Conservation (phyloP, 2,113 vertebrate genomes). For the Muntiacus reevesi region DNA sequence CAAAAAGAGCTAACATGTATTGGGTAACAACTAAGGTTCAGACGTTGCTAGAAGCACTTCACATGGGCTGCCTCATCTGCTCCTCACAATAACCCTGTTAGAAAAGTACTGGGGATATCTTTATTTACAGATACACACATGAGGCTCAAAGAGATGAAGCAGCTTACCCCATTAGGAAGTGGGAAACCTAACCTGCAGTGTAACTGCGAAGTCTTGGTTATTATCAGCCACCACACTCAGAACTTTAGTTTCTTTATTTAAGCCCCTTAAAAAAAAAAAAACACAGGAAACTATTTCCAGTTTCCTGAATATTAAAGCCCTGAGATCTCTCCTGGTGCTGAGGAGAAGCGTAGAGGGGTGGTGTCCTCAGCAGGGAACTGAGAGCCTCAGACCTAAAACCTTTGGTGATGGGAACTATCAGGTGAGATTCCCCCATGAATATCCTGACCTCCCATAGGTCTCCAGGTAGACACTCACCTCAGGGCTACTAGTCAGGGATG, state of each 20-base stretch:
- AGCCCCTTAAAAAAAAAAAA: neutral
- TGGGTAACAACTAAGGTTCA: neutral
- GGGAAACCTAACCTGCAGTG: neutral
- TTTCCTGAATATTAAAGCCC: neutral
- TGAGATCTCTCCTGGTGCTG: neutral
- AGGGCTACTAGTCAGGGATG: neutral
- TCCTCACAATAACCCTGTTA: neutral
- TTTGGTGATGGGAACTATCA: neutral
- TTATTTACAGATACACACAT: neutral
- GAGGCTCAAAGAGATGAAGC: neutral
- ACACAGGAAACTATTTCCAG: neutral
- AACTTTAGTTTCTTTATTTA: neutral
- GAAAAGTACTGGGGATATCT: neutral
- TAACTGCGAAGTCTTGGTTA: neutral
- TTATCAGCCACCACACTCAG: neutral
- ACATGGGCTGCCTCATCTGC: neutral
- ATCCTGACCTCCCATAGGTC: neutral
- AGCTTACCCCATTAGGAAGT: neutral
- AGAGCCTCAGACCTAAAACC: neutral
- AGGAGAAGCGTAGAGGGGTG: fast-evolving
- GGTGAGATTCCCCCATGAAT: neutral
- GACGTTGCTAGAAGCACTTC: neutral
- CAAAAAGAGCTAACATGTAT: neutral
- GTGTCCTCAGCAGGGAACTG: neutral
- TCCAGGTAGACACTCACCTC: neutral